A percentile compares a stretch with the other conserved stretches of the same genome.
These are phyloP conservation scores for Chloropsis hardwickii DNA, from an alignment of 2,113 vertebrate genomes.

Conservation along the genomic window DNA sequence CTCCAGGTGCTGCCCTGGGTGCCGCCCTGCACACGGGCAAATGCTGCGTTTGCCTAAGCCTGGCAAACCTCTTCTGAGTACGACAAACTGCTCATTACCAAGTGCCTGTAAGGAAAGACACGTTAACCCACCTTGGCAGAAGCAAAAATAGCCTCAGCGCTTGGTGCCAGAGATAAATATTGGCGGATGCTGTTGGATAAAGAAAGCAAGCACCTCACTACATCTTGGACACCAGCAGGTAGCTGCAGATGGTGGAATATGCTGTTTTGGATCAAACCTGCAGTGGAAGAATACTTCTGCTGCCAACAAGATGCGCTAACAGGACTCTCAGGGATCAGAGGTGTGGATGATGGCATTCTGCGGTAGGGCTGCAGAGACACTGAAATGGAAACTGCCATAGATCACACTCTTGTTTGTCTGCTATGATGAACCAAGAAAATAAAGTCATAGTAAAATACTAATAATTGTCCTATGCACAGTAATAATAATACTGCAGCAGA, in stretches of 20 bases:
- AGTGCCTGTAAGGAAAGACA: background rate
- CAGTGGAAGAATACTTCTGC: conserved; percentile 49
- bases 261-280: conserved; percentile 53
- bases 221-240: conserved; percentile 57
- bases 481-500: background rate
- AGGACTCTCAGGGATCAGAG: conserved; percentile 62
- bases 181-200: conserved; percentile 14
- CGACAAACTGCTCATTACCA: background rate
- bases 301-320: conserved; percentile 65
- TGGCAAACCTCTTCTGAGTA: background rate
- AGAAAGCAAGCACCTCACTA: conserved; percentile 32
- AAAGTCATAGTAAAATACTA: background rate
- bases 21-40: background rate
- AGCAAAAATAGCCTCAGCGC: conserved; percentile 10
- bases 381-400: background rate
- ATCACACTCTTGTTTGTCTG: conserved; percentile 8
- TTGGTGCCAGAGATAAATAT: conserved; percentile 32
- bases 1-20: background rate
- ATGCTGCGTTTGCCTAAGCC: background rate
- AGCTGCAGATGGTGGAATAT: conserved; percentile 56
- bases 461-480: background rate
- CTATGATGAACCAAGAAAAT: background rate
- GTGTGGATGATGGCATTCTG: conserved; percentile 61
- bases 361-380: background rate
- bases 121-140: background rate